Evolutionary conservation across 2,888 invertebrate genomes (phyloP).

Genomic region (Machimus rusticus): DNA sequence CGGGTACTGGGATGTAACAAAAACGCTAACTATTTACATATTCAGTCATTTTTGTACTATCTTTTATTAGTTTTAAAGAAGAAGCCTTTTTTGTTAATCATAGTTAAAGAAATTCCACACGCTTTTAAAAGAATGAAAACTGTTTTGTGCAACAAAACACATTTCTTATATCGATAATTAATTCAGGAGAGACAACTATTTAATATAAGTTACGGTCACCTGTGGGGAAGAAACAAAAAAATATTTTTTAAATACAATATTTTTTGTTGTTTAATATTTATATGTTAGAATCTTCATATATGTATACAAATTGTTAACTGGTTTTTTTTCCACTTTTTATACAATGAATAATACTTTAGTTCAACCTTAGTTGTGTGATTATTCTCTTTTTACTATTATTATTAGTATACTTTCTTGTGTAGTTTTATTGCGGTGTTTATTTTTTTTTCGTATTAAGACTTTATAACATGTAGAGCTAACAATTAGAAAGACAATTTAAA

Average conservation of each 20-base stretch:
- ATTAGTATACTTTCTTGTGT: background rate
- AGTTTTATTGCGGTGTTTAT: conserved; percentile 7
- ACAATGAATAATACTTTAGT: conserved; percentile 33
- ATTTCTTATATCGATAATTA: conserved; percentile 40
- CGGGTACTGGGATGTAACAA: background rate
- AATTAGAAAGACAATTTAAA: background rate
- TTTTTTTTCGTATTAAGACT: background rate
- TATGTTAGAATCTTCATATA: conserved; percentile 45
- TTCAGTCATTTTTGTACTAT: conserved; percentile 40
- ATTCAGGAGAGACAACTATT: conserved; percentile 40
- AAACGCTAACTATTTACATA: conserved; percentile 40
- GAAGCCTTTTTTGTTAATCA: conserved; percentile 38
- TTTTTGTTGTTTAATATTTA: conserved; percentile 45
- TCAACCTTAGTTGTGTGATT: conserved; percentile 30
- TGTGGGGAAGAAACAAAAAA: conserved; percentile 30
- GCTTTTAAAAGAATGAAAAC: conserved; percentile 50
- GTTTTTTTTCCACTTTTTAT: conserved; percentile 44
- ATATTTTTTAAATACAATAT: conserved; percentile 31
- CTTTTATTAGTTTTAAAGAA: conserved; percentile 35
- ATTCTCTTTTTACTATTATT: conserved; percentile 16
- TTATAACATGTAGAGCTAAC: conserved; percentile 26
- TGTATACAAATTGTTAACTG: conserved; percentile 46
- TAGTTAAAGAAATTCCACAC: conserved; percentile 51
- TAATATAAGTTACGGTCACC: conserved; percentile 20
- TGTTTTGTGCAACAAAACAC: conserved; percentile 53